These are phyloP conservation scores for Poeciliopsis presidionis DNA, from an alignment of 2,797 vertebrate species.

Conservation along the genomic window DNA sequence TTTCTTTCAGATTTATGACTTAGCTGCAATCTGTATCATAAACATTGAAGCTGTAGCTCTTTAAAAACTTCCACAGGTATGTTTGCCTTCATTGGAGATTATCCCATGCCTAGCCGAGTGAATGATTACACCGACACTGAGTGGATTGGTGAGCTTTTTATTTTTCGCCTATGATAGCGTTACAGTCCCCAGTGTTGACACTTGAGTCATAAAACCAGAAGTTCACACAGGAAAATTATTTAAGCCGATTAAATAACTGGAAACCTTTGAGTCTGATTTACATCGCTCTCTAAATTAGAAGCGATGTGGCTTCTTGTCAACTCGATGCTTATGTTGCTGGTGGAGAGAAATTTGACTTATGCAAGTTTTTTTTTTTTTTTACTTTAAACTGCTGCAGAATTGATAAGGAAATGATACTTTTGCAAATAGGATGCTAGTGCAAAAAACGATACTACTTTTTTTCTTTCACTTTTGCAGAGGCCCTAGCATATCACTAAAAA, in stretches of 20 bases:
- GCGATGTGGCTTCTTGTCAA: constrained; percentile 39
- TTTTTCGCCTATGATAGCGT: constrained; percentile 32
- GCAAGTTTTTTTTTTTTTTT: constrained; percentile 1
- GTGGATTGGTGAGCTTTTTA: constrained; percentile 44
- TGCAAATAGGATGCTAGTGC: neutral
- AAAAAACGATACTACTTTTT: neutral
- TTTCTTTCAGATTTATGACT: neutral
- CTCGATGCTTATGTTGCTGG: constrained; percentile 11
- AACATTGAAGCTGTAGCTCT: constrained; percentile 23
- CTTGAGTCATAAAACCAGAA: constrained; percentile 54
- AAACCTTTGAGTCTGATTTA: constrained; percentile 36
- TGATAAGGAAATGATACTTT: neutral
- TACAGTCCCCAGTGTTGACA: constrained; percentile 63
- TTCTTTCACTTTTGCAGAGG: constrained; percentile 29
- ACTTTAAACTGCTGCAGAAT: constrained; percentile 17
- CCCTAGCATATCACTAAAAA: constrained; percentile 53
- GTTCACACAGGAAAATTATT: constrained; percentile 71
- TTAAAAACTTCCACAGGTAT: constrained; percentile 27
- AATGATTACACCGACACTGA: constrained; percentile 62
- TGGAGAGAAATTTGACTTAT: constrained; percentile 14
- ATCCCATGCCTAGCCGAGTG: constrained; percentile 40
- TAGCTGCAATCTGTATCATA: constrained; percentile 7
- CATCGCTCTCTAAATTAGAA: constrained; percentile 34
- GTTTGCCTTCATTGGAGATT: constrained; percentile 42
- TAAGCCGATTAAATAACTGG: constrained; percentile 48